Evolutionary conservation across 1,140 invertebrate species (phyloP), one percentile per base, ranked within the genome.

Genomic region (Neodiprion fabricii): DNA sequence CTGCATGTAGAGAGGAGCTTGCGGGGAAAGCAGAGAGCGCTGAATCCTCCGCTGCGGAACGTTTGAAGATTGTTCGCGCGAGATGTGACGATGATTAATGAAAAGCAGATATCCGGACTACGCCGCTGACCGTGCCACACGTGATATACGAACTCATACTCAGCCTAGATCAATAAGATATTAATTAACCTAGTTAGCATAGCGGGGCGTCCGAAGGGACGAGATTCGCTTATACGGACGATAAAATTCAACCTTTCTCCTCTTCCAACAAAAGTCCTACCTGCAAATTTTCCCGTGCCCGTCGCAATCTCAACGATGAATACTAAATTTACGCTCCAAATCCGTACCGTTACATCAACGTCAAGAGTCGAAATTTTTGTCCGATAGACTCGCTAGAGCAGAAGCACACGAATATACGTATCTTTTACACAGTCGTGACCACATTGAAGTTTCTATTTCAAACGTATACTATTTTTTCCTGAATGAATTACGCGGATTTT

Each of bases 91-190:
- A 61, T 61, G 53, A 61, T 61, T 61, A 61, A 61, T 61, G 53
- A 61, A 61, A 61, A 61, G n/a, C 53, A 61, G 53, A 61, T 61
- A 14, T 61, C 53, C 53, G 28, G 28, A 40, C 28, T 40, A 40
- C 28, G 28, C 1, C 28, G 28, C n/a, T 61, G 53, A 12, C 53
- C n/a, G n/a, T 40, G 28, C 28, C 28, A 1, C 28, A 40, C 28
- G n/a, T 61, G 53, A 61, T 61, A 40, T 40, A 40, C 53, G 53
- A 61, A 61, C 53, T 61, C 53, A 61, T 12, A 61, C 53, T 61
- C 53, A 40, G 53, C 53, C 53, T 61, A 61, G 53, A 61, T 61
- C 53, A 61, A 61, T 61, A 61, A 9, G 53, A 61, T 61, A 61
- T 61, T 61, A 61, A 61, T 61, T 61, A 61, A 61, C 53, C 53